Evolutionary conservation across 2,797 vertebrate species (phyloP), one percentile per base, ranked within the genome.

Genomic region (Silurus lanzhouensis): DNA sequence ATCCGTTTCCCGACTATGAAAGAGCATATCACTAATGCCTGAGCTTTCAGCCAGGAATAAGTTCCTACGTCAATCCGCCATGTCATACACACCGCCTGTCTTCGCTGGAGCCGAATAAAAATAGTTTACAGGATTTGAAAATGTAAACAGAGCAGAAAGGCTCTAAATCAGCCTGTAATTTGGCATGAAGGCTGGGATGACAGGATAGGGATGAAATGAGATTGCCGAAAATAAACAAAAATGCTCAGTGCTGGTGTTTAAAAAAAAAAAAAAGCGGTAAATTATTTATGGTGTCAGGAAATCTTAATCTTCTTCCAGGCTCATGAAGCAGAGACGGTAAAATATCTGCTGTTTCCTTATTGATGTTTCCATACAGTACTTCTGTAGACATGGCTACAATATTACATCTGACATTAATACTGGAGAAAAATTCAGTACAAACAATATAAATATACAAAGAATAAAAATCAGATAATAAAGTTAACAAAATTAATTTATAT

Each of bases 101-200:
- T 64, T 86, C 31, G n/a, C 22, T 25, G 13, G 52, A 52, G 71
- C 58, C 1, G 55, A 67, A 63, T 70, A 48, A 80, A 83, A 85
- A 64, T 64, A 31, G 44, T 88, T 84, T 79, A 83, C 83, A 87
- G 22, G 61, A 78, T 84, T 86, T 82, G 48, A 74, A 48, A 52
- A 75, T 68, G 64, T 86, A 88, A 89, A 86, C 81, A 84, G 46
- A 81, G 87, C 60, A 52, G 70, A 83, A 74, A 78, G 57, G 70
- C 20, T 84, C 80, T 84, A 85, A 89, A 88, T 85, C 87, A 74
- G 72, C 44, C 58, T 85, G 52, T 38, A 83, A 85, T 85, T 78
- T 63, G n/a, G 17, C 55, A 60, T 66, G 55, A 72, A 61, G 58
- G 27, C 77, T 58, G 66, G 15, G 14, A 52, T 78, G 74, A 87